Conservation (phyloP, 2,888 invertebrate species). For the Eilema caniola region DNA sequence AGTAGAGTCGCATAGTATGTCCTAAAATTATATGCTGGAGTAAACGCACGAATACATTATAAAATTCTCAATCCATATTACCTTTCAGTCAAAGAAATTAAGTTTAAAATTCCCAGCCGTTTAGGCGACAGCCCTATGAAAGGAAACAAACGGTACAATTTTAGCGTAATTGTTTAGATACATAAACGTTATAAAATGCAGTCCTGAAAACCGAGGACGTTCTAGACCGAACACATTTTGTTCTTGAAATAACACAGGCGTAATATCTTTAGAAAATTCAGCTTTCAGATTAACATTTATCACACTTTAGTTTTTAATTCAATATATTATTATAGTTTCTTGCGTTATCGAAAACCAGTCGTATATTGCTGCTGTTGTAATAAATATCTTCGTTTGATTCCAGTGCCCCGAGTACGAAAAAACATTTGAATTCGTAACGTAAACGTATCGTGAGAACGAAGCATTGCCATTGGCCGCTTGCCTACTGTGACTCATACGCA, state of each 20-base stretch:
- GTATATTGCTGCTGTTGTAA: too few relatives aligned
- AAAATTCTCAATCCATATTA: background rate
- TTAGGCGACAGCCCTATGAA: slow-evolving; percentile 30
- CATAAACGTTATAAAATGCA: slow-evolving; percentile 39
- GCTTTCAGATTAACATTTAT: slow-evolving; percentile 5
- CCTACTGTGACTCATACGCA: too few relatives aligned
- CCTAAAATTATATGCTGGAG: too few relatives aligned
- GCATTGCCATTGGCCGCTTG: too few relatives aligned
- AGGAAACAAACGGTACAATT: slow-evolving; percentile 34
- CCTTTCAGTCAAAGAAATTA: background rate
- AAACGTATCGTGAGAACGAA: too few relatives aligned
- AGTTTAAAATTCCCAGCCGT: background rate
- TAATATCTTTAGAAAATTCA: slow-evolving; percentile 3
- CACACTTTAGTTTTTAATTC: background rate
- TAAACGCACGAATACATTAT: too few relatives aligned
- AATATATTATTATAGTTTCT: background rate
- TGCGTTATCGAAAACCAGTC: too few relatives aligned
- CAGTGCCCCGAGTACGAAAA: too few relatives aligned
- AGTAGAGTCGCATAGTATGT: too few relatives aligned
- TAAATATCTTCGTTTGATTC: too few relatives aligned
- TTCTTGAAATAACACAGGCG: slow-evolving; percentile 10
- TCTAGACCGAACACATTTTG: slow-evolving; percentile 16
- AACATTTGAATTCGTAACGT: too few relatives aligned
- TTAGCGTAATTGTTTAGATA: slow-evolving; percentile 46
- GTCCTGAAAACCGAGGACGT: slow-evolving; percentile 33